Percentiles rank a stretch among this genome's conserved stretches.
phyloP scores from a whole-genome alignment of 2,113 vertebrate species.

The Paradisaea rubra region DNA sequence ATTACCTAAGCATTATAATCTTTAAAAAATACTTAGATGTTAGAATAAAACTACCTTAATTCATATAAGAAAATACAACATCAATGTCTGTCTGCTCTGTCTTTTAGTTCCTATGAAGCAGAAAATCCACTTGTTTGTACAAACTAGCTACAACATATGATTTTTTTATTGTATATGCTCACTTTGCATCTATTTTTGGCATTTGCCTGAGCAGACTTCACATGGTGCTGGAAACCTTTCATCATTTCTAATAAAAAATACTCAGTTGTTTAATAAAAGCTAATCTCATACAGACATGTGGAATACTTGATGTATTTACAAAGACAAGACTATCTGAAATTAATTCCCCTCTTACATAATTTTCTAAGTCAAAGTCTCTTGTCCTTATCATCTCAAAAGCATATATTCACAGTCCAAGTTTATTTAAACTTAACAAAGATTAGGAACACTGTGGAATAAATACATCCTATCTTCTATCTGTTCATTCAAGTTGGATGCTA shows the following conservation, averaged over 20 bases:
- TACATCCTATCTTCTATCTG: neutral
- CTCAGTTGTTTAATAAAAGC: neutral
- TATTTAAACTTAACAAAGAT: neutral
- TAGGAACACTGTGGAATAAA: neutral
- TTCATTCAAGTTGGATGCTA: neutral
- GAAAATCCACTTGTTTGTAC: neutral
- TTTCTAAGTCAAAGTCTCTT: neutral
- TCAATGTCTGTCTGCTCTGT: neutral
- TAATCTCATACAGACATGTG: neutral
- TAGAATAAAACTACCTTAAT: neutral
- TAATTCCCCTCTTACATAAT: neutral
- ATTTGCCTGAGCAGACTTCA: neutral
- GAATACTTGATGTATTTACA: neutral
- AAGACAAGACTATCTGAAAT: neutral
- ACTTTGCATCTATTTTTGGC: neutral
- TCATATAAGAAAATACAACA: neutral
- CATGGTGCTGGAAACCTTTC: neutral
- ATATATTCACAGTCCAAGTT: neutral
- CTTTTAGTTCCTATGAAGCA: neutral
- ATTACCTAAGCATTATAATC: neutral
- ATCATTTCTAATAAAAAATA: neutral
- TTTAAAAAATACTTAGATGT: neutral
- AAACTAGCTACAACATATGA: neutral
- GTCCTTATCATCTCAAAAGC: neutral
- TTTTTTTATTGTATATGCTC: neutral